Evolutionary conservation across 2,797 vertebrate species (phyloP), one percentile per base, ranked within the genome.

Genomic region (Salmo trutta): DNA sequence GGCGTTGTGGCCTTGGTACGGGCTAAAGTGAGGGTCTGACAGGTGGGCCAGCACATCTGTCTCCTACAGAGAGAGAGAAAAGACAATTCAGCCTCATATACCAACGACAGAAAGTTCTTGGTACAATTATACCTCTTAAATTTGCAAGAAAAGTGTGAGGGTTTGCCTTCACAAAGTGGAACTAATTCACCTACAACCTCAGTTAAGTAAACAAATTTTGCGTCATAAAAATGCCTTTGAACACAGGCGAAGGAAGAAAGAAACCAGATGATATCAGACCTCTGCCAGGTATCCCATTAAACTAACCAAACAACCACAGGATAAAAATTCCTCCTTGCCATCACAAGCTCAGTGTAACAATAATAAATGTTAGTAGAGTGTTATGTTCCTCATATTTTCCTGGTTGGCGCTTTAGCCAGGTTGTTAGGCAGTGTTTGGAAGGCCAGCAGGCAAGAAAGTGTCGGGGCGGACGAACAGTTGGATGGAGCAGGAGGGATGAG

Each of bases 1-100:
- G 83, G 96, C 96, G 82, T 99, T 98, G 94, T 98, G 98, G 82
- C 97, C 96, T 89, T 95, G 95, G 90, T 97, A 98, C 0, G 91
- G 93, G 78, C 94, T 91, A 89, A 93, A 95, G 51, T 87, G 89
- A 2, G 91, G 89, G 69, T 96, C 96, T 80, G 91, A 83, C 29
- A 94, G 85, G 82, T 93, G 90, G 77, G 90, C 92, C 85, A 91
- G 89, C 68, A 87, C 82, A 84, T 98, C 96, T 8, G 93, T 85
- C 80, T 95, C 95, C 98, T 99, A 91, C 27, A 86, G 74, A 92
- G 87, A 92, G 87, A 41, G 77, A 77, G 74, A 92, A 87, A 52
- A 31, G 51, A 47, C n/a, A 70, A 19, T 51, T 81, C 73, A 80
- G 73, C n/a, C n/a, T 31, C 10, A 16, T 14, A 29, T 29, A 56